Conservation (phyloP, 2,797 vertebrate genomes). For the Hippocampus kuda region DNA sequence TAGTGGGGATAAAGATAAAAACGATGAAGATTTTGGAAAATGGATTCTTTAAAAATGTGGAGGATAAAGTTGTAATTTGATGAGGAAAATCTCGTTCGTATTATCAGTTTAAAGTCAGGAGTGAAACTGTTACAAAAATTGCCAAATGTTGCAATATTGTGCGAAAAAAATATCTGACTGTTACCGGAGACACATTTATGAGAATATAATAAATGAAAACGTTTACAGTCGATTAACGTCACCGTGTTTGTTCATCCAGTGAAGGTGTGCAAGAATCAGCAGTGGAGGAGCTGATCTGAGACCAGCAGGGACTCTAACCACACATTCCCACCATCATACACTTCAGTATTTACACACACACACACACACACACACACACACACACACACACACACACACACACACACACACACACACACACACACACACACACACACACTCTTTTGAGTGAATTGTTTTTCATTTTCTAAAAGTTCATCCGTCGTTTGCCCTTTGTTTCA, state of each 20-base stretch:
- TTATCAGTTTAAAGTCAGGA: too few relatives aligned
- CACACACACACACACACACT: constrained; percentile 16
- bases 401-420: too few relatives aligned
- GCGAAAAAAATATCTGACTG: too few relatives aligned
- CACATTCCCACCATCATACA: constrained; percentile 24
- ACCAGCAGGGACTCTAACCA: constrained; percentile 28
- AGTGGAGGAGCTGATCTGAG: constrained; percentile 21
- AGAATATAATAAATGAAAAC: too few relatives aligned
- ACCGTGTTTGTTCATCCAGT: constrained; percentile 27
- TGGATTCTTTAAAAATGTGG: too few relatives aligned
- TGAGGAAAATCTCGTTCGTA: too few relatives aligned
- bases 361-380: constrained; percentile 20
- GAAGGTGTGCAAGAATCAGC: constrained; percentile 8
- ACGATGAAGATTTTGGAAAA: background rate
- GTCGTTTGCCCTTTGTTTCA: constrained; percentile 7
- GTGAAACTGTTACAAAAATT: too few relatives aligned
- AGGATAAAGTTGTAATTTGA: too few relatives aligned
- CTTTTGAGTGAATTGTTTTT: constrained; percentile 8
- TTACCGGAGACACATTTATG: too few relatives aligned
- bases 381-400: constrained; percentile 15
- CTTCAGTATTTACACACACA: constrained; percentile 8
- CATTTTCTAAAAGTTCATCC: constrained; percentile 14
- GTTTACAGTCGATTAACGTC: background rate
- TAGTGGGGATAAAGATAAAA: too few relatives aligned
- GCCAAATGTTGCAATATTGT: too few relatives aligned